Evolutionary conservation across 2,888 invertebrate genomes (phyloP).

Genomic region (Dicycla oo): DNA sequence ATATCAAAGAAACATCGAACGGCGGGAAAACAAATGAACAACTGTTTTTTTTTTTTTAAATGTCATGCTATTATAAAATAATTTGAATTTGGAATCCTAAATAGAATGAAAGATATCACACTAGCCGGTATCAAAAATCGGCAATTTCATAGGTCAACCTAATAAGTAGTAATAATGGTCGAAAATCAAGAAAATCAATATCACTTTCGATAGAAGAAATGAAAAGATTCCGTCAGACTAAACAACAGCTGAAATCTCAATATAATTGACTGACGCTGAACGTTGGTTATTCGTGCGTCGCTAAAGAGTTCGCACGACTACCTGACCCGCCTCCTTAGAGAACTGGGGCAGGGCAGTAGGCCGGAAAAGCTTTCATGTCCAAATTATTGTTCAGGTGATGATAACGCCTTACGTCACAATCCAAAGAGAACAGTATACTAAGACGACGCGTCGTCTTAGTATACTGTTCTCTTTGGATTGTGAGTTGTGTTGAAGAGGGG

Average conservation of each 20-base stretch:
- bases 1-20: too few species aligned
- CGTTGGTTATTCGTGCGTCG: conserved; percentile 11
- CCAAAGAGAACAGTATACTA: too few species aligned
- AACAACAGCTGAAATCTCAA: conserved; percentile 6
- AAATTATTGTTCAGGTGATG: conserved; percentile 12
- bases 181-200: not conserved
- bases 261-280: conserved; percentile 20
- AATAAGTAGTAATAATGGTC: not conserved
- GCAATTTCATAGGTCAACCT: too few species aligned
- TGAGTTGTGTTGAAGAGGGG: too few species aligned
- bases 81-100: too few species aligned
- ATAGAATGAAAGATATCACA: too few species aligned
- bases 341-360: not conserved
- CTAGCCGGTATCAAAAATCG: too few species aligned
- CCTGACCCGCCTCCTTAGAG: not conserved
- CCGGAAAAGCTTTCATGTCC: conserved; percentile 8
- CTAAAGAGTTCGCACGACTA: conserved; percentile 28
- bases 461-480: not conserved
- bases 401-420: too few species aligned
- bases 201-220: not conserved
- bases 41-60: too few species aligned
- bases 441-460: too few species aligned
- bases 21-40: too few species aligned
- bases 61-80: too few species aligned
- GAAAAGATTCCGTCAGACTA: not conserved